Evolutionary conservation across 2,888 invertebrate species (phyloP).

Genomic region (Allolobophora icterica): DNA sequence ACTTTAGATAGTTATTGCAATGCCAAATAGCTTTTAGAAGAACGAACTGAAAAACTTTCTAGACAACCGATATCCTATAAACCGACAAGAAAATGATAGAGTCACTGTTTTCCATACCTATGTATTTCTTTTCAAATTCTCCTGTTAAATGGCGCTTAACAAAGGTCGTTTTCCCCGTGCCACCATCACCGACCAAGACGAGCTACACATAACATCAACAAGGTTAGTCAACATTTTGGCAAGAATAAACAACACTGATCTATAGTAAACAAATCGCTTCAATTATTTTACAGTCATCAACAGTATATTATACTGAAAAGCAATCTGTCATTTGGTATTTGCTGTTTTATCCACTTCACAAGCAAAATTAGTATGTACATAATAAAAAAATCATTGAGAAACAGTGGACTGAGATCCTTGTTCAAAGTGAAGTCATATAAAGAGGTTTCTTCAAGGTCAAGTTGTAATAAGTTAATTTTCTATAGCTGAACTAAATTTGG

Average conservation of each 20-base stretch:
- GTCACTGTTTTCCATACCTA: conserved; percentile 68
- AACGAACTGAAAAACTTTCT: not conserved
- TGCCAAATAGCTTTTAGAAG: not conserved
- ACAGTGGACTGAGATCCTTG: not conserved
- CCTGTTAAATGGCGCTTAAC: conserved; percentile 99
- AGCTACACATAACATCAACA: conserved; percentile 70
- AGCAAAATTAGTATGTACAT: not conserved
- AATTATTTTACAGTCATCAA: not conserved
- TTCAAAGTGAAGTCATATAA: not conserved
- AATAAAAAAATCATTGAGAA: not conserved
- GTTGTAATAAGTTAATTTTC: not conserved
- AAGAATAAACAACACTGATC: conserved; percentile 30
- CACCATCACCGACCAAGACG: conserved; percentile 97
- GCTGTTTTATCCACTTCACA: not conserved
- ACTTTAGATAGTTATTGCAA: too few relatives aligned
- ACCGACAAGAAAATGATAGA: not conserved
- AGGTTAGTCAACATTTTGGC: not conserved
- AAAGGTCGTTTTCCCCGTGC: conserved; percentile 99
- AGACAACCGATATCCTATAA: not conserved
- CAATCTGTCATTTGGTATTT: too few relatives aligned
- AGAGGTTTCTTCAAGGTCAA: not conserved
- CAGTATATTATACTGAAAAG: not conserved
- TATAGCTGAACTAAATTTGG: not conserved
- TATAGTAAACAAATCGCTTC: not conserved
- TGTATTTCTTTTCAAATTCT: conserved; percentile 99